A percentile compares a stretch with the other conserved stretches of the same genome.
phyloP scores from a whole-genome alignment of 2,113 vertebrate genomes.

The Cheilinus undulatus region DNA sequence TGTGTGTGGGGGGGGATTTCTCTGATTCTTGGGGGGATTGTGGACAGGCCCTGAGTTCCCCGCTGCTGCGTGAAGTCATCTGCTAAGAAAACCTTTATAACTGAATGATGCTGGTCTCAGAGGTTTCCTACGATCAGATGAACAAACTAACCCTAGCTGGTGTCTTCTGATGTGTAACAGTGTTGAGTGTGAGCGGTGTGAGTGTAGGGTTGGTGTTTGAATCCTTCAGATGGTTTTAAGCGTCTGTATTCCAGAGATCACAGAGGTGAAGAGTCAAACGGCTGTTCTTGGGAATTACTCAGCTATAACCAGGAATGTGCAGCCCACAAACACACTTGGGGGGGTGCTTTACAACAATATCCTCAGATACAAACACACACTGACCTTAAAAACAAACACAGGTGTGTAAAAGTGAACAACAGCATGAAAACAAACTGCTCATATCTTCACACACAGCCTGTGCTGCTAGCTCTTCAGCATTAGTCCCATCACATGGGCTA shows the following conservation, averaged over 20 bases:
- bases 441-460: conserved; percentile 7
- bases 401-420: background rate
- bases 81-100: no score
- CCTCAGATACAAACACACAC: conserved; percentile 18
- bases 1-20: no score
- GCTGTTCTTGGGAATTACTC: conserved; percentile 47
- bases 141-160: no score
- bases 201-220: no score
- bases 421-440: background rate
- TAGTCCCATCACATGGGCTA: conserved; percentile 52
- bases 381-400: background rate
- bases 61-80: no score
- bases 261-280: conserved; percentile 70
- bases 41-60: no score
- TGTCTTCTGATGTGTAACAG: no score
- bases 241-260: conserved; percentile 51
- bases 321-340: conserved; percentile 4
- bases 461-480: conserved; percentile 25
- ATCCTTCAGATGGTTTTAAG: no score
- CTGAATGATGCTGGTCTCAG: no score
- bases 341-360: background rate
- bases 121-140: no score
- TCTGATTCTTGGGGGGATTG: no score
- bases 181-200: no score
- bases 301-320: conserved; percentile 55